Percentiles rank a stretch among this genome's conserved stretches.
These are phyloP conservation scores for Sussaba pulchella DNA, from an alignment of 2,888 invertebrate genomes.

Conservation along the genomic window DNA sequence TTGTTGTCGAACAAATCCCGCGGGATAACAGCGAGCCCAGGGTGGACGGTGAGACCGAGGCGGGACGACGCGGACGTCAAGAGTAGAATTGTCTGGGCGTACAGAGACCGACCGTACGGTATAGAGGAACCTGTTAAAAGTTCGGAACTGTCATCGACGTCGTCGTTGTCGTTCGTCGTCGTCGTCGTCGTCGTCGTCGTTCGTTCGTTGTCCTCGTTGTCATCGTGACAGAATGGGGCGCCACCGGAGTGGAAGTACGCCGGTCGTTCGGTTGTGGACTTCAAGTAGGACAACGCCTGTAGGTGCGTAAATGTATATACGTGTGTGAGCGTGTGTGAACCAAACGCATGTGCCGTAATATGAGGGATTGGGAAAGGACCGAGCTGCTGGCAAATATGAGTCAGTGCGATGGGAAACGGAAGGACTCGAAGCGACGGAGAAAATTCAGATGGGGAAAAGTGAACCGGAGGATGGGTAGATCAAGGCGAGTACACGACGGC, in stretches of 20 bases:
- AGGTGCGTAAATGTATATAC: neutral
- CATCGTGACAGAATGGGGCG: slow-evolving; percentile 73
- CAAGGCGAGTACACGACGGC: slow-evolving; percentile 52
- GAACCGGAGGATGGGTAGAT: slow-evolving; percentile 25
- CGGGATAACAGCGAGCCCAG: neutral
- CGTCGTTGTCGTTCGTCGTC: slow-evolving; percentile 57
- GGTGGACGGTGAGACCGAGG: neutral
- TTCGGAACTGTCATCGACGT: slow-evolving; percentile 73
- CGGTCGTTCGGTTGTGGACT: slow-evolving; percentile 45
- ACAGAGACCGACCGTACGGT: slow-evolving; percentile 24
- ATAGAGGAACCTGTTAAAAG: slow-evolving; percentile 78
- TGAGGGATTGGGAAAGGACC: slow-evolving; percentile 37
- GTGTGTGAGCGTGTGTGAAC: slow-evolving; percentile 13
- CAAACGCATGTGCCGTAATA: neutral
- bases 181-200: slow-evolving; percentile 41
- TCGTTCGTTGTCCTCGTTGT: slow-evolving; percentile 60
- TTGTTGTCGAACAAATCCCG: slow-evolving; percentile 12
- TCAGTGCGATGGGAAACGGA: slow-evolving; percentile 46
- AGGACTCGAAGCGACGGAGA: slow-evolving; percentile 52
- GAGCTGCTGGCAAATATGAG: slow-evolving; percentile 15
- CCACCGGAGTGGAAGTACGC: slow-evolving; percentile 73
- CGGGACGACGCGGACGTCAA: slow-evolving; percentile 14
- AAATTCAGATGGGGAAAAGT: slow-evolving; percentile 64
- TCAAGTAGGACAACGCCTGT: slow-evolving; percentile 27
- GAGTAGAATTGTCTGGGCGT: slow-evolving; percentile 34